Base-by-base conservation (phyloP, 2,888 invertebrate species). In the Pteria penguin region DNA sequence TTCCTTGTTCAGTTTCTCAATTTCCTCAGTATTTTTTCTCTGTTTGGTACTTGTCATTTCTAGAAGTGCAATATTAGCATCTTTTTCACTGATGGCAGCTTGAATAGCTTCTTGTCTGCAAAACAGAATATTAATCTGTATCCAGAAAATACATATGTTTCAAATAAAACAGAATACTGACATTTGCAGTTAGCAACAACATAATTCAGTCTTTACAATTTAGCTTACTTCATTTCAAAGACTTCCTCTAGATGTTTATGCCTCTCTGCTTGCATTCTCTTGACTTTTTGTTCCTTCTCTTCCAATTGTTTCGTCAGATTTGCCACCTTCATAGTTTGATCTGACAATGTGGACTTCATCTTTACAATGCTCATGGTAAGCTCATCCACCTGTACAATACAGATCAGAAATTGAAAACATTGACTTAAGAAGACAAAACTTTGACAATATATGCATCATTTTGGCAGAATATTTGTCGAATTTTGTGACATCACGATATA, bases 11-110 rank as follows among this genome's bases (percentile, higher is more conserved):
- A 97, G 93, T 85, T 93, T 93, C 68, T 95, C 95, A 76, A 94
- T 95, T 91, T 95, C 91, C 60, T 89, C 88, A 32, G 86, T 86
- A 78, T 91, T 89, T 72, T 87, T 86, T 71, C 87, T 86, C 77
- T 89, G 89, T 80, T 90, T 89, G 29, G 91, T 88, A 75, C 90
- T 88, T n/a, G 91, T 90, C 89, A 92, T 90, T 82, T 97, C 97
- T 74, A 97, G 92, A 79, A 96, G 94, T 0, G 96, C 97, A 86
- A 97, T 94, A 91, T 96, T 96, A 14, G 96, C 95, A 92, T 97
- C 97, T 91, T 97, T 97, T 89, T 97, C 97, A 87, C 96, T 96
- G 78, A 97, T 95, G 2, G 96, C 95, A 76, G 95, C 95, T 92
- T 96, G 95, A 79, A 97, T 92, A 68, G 96, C 95, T 92, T 97